These are phyloP conservation scores for Pantherophis guttatus DNA, from an alignment of 2,113 vertebrate genomes.

Conservation along the genomic window DNA sequence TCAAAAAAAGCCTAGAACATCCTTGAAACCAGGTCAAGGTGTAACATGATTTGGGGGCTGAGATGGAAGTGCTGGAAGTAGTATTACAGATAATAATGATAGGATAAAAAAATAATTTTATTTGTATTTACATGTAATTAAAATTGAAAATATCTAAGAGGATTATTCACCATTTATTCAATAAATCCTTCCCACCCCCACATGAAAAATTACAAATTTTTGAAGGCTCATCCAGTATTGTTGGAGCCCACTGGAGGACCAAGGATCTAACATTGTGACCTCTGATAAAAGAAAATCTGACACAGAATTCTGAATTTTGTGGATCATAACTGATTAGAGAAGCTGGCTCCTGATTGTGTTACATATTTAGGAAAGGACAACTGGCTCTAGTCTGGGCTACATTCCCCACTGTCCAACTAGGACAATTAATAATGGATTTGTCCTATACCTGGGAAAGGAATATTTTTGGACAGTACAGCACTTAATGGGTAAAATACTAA, in stretches of 20 bases:
- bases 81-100: neutral
- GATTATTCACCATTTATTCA: neutral
- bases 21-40: neutral
- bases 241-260: neutral
- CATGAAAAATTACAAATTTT: neutral
- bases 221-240: neutral
- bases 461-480: neutral
- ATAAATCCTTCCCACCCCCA: neutral
- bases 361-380: neutral
- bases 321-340: neutral
- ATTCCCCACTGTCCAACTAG: neutral
- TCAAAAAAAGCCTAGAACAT: neutral
- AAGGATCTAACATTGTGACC: neutral
- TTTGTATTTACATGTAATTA: neutral
- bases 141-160: neutral
- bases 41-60: neutral
- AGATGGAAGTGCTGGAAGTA: neutral
- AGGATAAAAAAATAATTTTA: neutral
- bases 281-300: neutral
- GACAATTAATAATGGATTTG: neutral
- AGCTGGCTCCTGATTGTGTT: neutral
- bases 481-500: neutral
- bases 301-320: neutral
- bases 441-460: neutral
- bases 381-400: neutral